Evolutionary conservation across 1,140 invertebrate species (phyloP).

Genomic region (Zaprionus gabonicus): DNA sequence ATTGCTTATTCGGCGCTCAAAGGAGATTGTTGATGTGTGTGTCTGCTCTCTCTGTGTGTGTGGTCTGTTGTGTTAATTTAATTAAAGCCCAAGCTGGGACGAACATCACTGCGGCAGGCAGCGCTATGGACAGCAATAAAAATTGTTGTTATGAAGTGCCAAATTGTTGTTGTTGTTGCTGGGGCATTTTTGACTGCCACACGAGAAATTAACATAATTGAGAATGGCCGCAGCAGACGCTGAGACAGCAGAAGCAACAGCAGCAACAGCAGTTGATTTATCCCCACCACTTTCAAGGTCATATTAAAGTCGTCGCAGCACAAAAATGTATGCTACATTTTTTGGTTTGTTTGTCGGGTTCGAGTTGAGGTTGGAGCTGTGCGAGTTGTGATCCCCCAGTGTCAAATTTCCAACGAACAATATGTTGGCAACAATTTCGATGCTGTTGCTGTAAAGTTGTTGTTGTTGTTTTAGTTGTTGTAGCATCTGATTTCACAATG

Average conservation of each 20-base stretch:
- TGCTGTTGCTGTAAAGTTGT: constrained; percentile 17
- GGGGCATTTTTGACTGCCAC: constrained; percentile 24
- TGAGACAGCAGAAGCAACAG: constrained; percentile 1
- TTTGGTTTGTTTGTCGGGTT: background rate
- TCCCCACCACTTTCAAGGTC: constrained; percentile 26
- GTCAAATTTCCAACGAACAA: constrained; percentile 59
- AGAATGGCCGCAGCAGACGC: constrained; percentile 14
- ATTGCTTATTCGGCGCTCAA: constrained; percentile 74
- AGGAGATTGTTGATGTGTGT: constrained; percentile 25
- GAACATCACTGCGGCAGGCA: background rate
- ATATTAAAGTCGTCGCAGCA: constrained; percentile 30
- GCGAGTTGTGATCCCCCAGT: constrained; percentile 30
- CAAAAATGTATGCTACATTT: background rate
- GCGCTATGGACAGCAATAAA: background rate
- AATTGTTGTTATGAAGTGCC: constrained; percentile 48
- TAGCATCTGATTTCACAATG: constrained; percentile 57
- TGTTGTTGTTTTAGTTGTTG: constrained; percentile 16
- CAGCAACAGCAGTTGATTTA: background rate
- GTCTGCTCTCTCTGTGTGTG: constrained; percentile 25
- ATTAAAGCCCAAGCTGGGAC: constrained; percentile 50
- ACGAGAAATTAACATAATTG: constrained; percentile 47
- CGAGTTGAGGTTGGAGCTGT: background rate
- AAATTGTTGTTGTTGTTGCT: constrained; percentile 33
- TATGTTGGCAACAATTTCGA: constrained; percentile 27
- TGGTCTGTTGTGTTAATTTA: constrained; percentile 78